A percentile compares a stretch with the other conserved stretches of the same genome.
Evolutionary conservation across 2,797 vertebrate genomes (phyloP).

Genomic region (Parauchenoglanis ngamensis): DNA sequence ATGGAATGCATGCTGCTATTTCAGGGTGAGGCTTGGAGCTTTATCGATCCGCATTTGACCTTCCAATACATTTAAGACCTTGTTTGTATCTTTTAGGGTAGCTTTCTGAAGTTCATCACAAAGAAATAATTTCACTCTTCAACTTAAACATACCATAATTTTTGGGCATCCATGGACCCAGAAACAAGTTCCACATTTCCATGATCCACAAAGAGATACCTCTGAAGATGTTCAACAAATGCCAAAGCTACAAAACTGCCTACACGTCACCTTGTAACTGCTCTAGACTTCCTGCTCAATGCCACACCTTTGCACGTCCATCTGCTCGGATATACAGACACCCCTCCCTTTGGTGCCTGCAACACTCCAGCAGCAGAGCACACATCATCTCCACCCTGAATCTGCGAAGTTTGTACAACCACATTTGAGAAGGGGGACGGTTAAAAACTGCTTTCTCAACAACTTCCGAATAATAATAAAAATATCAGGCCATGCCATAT

Average conservation of each 20-base stretch:
- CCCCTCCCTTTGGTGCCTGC: not conserved
- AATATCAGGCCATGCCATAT: not conserved
- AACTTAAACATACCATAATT: not conserved
- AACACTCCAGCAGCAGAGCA: not conserved
- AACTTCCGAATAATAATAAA: not conserved
- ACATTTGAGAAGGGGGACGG: not conserved
- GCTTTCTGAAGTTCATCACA: not conserved
- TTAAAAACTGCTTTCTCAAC: not conserved
- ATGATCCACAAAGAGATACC: not conserved
- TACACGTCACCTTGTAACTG: not conserved
- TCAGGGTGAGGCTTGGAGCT: not conserved
- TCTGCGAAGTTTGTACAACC: not conserved
- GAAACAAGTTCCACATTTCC: not conserved
- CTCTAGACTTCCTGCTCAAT: not conserved
- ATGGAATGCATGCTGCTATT: not conserved
- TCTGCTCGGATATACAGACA: not conserved
- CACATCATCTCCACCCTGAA: not conserved
- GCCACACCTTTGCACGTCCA: not conserved
- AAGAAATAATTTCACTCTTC: not conserved
- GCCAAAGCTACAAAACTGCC: not conserved
- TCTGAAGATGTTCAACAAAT: not conserved
- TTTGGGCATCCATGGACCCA: not conserved
- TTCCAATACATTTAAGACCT: not conserved
- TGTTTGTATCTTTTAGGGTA: not conserved
- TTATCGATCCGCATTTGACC: not conserved